These are phyloP conservation scores for Salvator merianae DNA, from an alignment of 2,113 vertebrate species.

Conservation along the genomic window DNA sequence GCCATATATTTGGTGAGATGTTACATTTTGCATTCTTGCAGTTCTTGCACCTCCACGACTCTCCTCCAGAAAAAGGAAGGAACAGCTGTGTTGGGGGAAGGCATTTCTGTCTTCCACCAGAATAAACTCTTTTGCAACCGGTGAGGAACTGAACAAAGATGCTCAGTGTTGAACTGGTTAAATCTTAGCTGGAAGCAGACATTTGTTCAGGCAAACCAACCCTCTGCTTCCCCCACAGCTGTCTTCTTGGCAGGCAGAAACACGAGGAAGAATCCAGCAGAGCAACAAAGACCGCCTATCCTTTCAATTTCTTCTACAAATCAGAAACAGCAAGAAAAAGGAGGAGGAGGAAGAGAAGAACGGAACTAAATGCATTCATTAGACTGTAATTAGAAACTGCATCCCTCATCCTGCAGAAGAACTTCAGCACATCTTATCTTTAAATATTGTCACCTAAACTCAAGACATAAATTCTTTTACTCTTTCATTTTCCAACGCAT, in stretches of 20 bases:
- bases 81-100: neutral
- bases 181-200: conserved; percentile 17
- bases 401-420: neutral
- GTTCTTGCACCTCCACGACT: too few species aligned
- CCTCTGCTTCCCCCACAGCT: conserved; percentile 20
- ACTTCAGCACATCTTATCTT: neutral
- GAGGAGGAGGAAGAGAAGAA: too few species aligned
- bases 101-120: neutral
- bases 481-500: neutral
- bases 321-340: neutral
- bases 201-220: conserved; percentile 34
- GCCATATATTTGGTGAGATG: too few species aligned
- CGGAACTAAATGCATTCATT: neutral
- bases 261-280: conserved; percentile 48
- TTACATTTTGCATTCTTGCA: too few species aligned
- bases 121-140: neutral
- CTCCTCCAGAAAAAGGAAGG: too few species aligned
- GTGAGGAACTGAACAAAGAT: neutral
- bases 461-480: neutral
- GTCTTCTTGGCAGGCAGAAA: conserved; percentile 63
- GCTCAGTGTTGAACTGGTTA: conserved; percentile 44
- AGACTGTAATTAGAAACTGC: neutral
- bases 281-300: conserved; percentile 70
- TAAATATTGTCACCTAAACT: neutral
- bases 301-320: conserved; percentile 59